These are phyloP conservation scores for Biston betularia DNA, from an alignment of 2,888 invertebrate species.

Conservation along the genomic window DNA sequence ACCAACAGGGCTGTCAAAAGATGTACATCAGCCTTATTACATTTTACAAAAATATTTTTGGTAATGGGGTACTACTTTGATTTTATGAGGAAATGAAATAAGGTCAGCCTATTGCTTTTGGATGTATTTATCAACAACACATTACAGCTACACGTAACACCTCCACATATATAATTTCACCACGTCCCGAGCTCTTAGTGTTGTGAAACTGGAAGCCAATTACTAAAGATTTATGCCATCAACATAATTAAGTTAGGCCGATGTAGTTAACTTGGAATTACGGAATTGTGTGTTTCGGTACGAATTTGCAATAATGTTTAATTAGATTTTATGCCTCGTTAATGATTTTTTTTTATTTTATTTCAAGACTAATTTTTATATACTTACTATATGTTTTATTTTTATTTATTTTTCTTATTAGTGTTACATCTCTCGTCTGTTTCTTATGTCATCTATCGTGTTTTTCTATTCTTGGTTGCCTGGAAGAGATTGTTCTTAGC, in stretches of 20 bases:
- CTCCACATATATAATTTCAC: conserved; percentile 84
- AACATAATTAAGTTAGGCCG: conserved; percentile 86
- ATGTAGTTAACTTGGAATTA: conserved; percentile 82
- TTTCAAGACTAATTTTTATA: too few species aligned
- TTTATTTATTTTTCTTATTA: too few species aligned
- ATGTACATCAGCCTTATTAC: too few species aligned
- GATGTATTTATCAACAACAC: conserved; percentile 40
- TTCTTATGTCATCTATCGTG: too few species aligned
- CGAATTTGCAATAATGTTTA: conserved; percentile 24
- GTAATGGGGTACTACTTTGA: too few species aligned
- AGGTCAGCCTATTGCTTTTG: neutral
- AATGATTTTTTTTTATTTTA: neutral
- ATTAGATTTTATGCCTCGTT: conserved; percentile 8
- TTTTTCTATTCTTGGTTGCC: too few species aligned
- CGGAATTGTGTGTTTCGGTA: conserved; percentile 64
- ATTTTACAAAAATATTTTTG: too few species aligned
- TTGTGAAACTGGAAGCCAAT: conserved; percentile 85
- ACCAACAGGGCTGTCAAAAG: too few species aligned
- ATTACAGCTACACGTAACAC: conserved; percentile 63
- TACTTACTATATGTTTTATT: too few species aligned
- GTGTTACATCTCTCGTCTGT: too few species aligned
- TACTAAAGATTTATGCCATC: conserved; percentile 85
- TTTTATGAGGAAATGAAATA: too few species aligned
- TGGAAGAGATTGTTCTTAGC: too few species aligned
- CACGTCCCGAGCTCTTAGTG: conserved; percentile 82